Percentiles rank a stretch among this genome's conserved stretches.
Conservation (phyloP, 2,113 vertebrate species). For the Dromaius novaehollandiae region DNA sequence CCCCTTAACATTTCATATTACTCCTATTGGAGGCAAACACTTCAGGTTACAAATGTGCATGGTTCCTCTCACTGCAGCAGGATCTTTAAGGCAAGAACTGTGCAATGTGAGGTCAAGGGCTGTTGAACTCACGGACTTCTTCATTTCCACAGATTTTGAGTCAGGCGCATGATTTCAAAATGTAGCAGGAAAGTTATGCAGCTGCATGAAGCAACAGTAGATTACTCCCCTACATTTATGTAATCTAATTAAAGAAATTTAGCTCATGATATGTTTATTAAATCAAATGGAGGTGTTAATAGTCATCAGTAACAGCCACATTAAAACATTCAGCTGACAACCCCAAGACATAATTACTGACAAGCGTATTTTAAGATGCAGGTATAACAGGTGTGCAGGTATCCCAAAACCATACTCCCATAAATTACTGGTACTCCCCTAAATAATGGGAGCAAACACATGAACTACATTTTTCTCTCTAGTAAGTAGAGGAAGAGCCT, state of each 20-base stretch:
- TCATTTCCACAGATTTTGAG: background rate
- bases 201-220: background rate
- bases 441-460: background rate
- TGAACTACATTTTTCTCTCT: rapidly evolving
- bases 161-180: background rate
- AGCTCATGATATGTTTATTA: background rate
- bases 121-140: background rate
- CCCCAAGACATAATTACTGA: background rate
- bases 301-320: background rate
- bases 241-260: background rate
- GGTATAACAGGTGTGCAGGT: background rate
- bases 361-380: background rate
- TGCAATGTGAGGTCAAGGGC: background rate
- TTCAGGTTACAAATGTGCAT: background rate
- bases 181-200: background rate
- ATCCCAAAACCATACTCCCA: background rate
- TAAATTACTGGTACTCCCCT: background rate
- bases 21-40: background rate
- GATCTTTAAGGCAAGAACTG: background rate
- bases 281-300: background rate
- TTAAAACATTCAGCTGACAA: background rate
- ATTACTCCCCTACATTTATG: background rate
- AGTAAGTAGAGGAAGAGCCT: background rate
- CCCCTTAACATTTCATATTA: background rate
- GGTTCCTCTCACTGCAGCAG: background rate